Base-by-base conservation (phyloP, 1,140 invertebrate genomes). In the Drosophila persimilis region DNA sequence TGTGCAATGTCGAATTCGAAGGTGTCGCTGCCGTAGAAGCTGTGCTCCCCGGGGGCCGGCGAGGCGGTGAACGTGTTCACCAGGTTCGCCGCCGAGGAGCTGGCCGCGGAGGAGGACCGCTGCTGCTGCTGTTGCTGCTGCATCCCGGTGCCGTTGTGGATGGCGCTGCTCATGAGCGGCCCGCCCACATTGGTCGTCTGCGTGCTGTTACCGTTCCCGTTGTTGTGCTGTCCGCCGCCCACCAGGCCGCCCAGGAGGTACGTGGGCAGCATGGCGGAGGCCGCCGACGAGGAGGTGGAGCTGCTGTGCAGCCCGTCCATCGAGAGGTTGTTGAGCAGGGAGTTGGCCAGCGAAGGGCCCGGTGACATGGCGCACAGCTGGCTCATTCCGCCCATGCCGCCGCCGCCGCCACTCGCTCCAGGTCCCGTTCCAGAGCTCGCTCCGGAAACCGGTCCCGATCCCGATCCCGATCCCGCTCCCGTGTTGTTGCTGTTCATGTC, bases 91-190 rank as follows among this genome's bases (percentile, higher is more conserved):
- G 69, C 70, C 63, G 74, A 77, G 31, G 74, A 80, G 61, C 77
- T 60, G 75, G 77, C 64, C 9, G 83, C 66, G 13, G 76, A 67
- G 46, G 91, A 69, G 85, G 80, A 64, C 81, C 91, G 69, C 80
- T 41, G 89, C 66, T 20, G 75, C 57, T 67, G 70, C 6, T 64
- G 50, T 41, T 62, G 76, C 45, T 73, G 70, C 46, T 80, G 78
- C 53, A 86, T 54, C 0, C 89, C 94, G 79, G 94, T 95, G 8
- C 94, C 94, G 83, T 95, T 95, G 15, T 94, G 92, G 39, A 94
- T 93, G 22, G 94, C 93, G 31, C 94, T 94, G 7, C 93, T 93
- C 93, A 95, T 94, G 31, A 95, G 89, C 0, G 94, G 94, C 0
- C 94, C 94, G 39, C 94, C 94, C 31, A 94, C 48, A 91, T 73